Percentiles rank a stretch among this genome's conserved stretches.
Conservation (phyloP, 2,113 vertebrate species). For the Turnix velox region DNA sequence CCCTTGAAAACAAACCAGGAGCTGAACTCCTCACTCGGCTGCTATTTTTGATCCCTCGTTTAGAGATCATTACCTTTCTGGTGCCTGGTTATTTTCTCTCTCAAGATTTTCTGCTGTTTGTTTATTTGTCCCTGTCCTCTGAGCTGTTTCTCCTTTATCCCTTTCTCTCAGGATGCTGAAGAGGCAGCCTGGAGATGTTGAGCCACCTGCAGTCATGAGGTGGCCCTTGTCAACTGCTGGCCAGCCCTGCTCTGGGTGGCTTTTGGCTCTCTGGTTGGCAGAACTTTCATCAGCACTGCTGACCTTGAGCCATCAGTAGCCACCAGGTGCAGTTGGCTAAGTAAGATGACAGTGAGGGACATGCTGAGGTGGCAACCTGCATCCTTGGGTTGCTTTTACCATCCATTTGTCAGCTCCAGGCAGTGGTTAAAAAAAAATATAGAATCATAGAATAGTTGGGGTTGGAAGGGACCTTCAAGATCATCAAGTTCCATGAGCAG, state of each 20-base stretch:
- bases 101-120: slow-evolving; percentile 34
- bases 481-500: no score
- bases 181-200: neutral
- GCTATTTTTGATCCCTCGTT: slow-evolving; percentile 56
- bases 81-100: slow-evolving; percentile 63
- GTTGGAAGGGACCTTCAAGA: no score
- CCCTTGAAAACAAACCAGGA: neutral
- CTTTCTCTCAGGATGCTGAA: neutral
- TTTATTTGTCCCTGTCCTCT: slow-evolving; percentile 27
- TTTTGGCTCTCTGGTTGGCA: neutral
- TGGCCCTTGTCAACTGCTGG: neutral
- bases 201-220: neutral
- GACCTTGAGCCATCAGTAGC: fast-evolving
- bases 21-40: neutral
- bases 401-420: neutral
- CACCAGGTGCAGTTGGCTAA: neutral
- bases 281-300: fast-evolving
- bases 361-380: neutral
- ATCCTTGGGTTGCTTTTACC: neutral
- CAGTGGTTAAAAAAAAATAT: neutral
- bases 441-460: no score
- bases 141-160: neutral
- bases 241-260: neutral
- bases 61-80: slow-evolving; percentile 57
- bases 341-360: fast-evolving